Base-by-base conservation (phyloP, 2,888 invertebrate species). In the Athetis lepigone region DNA sequence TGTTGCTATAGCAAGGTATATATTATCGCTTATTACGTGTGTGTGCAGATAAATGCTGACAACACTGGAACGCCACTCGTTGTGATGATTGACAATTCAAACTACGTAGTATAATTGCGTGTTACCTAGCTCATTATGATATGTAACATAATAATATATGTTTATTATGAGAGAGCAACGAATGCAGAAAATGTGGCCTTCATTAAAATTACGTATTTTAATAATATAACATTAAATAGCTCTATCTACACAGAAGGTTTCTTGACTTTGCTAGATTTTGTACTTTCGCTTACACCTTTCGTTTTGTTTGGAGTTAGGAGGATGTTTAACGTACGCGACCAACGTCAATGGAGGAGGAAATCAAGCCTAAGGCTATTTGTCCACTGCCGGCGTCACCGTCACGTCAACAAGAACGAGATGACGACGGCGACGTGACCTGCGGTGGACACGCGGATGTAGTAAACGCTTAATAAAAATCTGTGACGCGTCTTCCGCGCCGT, bases 71-170 rank as follows among this genome's bases (percentile, higher is more conserved):
- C 18, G 27, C 23, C 51, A 57, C 59, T 40, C 42, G 50, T 43
- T 27, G 36, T 56, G 40, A 62, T 43, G 55, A 58, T 63, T 58
- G 72, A 50, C 45, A 54, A 46, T 58, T 23, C 25, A 23, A 57
- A 57, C 43, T 61, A 55, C 60, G 46, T 54, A 27, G 40, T 37
- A n/a, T n/a, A 33, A 19, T 60, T 62, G 75, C 79, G 79, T 78
- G 75, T 36, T 36, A 9, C 13, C 11, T 29, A 49, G 23, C 47
- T 73, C 51, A 36, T 74, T 64, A 61, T 18, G 39, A 39, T 55
- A 74, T 52, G 61, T 75, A 57, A 51, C 55, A 43, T 49, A 49
- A 58, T 58, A 61, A 37, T 63, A 61, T 63, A 51, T 43, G 29
- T 70, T 69, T 51, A 56, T 25, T 56, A 60, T 21, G 46, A 40